Evolutionary conservation across 2,797 vertebrate genomes (phyloP).

Genomic region (Oceanodroma leucorhoa): DNA sequence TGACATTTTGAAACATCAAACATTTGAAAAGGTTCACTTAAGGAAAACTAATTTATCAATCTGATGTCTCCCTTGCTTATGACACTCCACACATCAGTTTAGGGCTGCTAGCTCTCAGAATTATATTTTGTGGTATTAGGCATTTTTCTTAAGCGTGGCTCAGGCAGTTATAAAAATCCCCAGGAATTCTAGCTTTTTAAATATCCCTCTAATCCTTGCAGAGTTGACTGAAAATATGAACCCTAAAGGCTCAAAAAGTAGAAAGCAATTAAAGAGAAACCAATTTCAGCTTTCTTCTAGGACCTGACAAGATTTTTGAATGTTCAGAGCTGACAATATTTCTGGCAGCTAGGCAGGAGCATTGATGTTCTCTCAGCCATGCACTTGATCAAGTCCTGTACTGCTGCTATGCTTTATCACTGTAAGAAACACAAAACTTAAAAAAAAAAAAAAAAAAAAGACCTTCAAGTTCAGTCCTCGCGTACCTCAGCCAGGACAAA

Average conservation of each 20-base stretch:
- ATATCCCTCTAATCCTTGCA: conserved; percentile 33
- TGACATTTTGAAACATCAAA: background rate
- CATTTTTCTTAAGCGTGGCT: conserved; percentile 24
- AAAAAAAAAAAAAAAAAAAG: background rate
- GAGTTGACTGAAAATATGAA: background rate
- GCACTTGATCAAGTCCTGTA: background rate
- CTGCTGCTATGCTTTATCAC: background rate
- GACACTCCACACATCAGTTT: background rate
- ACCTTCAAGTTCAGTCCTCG: background rate
- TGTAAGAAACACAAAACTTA: background rate
- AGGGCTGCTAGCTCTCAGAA: background rate
- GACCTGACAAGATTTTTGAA: background rate
- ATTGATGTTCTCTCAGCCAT: background rate
- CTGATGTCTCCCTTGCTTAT: background rate
- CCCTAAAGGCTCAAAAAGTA: background rate
- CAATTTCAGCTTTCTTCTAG: background rate
- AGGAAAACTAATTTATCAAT: background rate
- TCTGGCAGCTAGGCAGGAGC: background rate
- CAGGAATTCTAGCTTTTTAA: background rate
- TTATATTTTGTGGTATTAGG: background rate
- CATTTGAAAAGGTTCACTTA: background rate
- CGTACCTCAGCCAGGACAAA: background rate
- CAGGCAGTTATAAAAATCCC: background rate
- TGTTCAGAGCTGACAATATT: background rate
- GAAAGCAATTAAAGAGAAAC: conserved; percentile 19